Evolutionary conservation across 2,888 invertebrate genomes (phyloP).

Genomic region (Caenorhabditis sp.): DNA sequence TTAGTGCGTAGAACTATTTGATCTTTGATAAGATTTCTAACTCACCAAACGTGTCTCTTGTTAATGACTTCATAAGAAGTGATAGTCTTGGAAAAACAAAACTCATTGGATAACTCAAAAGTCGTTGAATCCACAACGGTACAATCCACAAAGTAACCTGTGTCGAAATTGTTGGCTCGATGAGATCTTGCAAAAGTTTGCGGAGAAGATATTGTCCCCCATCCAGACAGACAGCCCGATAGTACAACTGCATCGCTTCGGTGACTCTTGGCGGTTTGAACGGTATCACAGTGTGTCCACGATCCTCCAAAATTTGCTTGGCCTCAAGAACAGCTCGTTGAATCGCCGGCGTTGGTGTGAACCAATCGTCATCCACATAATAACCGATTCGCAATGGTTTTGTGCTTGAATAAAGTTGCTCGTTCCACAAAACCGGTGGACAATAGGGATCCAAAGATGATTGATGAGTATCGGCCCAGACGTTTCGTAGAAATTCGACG

Average conservation of each 20-base stretch:
- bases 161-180: slow-evolving; percentile 32
- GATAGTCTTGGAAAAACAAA: slow-evolving; percentile 22
- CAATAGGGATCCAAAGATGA: slow-evolving; percentile 58
- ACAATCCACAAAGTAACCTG: slow-evolving; percentile 33
- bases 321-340: slow-evolving; percentile 53
- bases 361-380: slow-evolving; percentile 64
- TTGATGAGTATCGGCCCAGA: slow-evolving; percentile 52
- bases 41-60: slow-evolving; percentile 33
- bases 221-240: slow-evolving; percentile 51
- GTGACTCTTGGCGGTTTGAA: slow-evolving; percentile 52
- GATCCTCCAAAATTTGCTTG: slow-evolving; percentile 32
- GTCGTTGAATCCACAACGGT: slow-evolving; percentile 29
- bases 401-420: slow-evolving; percentile 40
- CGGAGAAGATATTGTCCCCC: slow-evolving; percentile 52
- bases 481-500: slow-evolving; percentile 47
- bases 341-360: slow-evolving; percentile 57
- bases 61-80: slow-evolving; percentile 23
- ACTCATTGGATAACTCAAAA: slow-evolving; percentile 24
- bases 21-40: neutral
- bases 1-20: too few species aligned
- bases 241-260: slow-evolving; percentile 43
- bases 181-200: slow-evolving; percentile 47
- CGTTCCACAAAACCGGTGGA: slow-evolving; percentile 60
- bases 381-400: slow-evolving; percentile 51
- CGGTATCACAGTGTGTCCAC: slow-evolving; percentile 52